Evolutionary conservation across 2,797 vertebrate species (phyloP), one percentile per base, ranked within the genome.

Genomic region (Acanthurus leucopareius): DNA sequence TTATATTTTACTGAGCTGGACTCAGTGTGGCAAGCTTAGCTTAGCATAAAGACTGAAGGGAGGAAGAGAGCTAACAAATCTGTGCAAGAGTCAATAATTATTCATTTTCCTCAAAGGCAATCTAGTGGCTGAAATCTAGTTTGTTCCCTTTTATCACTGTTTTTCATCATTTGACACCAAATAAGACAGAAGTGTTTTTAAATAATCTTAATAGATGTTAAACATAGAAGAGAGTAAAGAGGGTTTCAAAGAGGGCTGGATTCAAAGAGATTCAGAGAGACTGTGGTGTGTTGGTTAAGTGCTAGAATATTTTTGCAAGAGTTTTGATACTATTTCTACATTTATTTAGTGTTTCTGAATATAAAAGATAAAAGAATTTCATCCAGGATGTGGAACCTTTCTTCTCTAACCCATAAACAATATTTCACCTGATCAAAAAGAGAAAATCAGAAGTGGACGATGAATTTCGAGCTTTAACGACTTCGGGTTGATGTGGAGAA

Each of bases 171-270:
- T 28, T 0, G 9, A 64, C 16, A 63, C 10, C 47, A 49, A 35
- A 72, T 28, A 16, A 57, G 25, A 58, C 28, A 51, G n/a, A 59
- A 32, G 49, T 19, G 62, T 28, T 38, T 63, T 58, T 25, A 69
- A 77, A 77, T 71, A 28, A 68, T 35, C 47, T 59, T 7, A 48
- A 63, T 10, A 75, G 56, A 77, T 73, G 65, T 62, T 62, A 47
- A 53, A 74, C 54, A 48, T 56, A 15, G 40, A 49, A 68, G n/a
- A 19, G 69, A 64, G 45, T 16, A 0, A 28, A 45, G 17, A 49
- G n/a, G 47, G 22, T 20, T 66, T 17, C 53, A 76, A 61, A 0
- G 35, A n/a, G 10, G 20, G 22, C 22, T 32, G 19, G 9, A 69
- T 53, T 51, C 40, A 59, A 20, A 72, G 44, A 74, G 19, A 48